Percentiles rank a stretch among this genome's conserved stretches.
These are phyloP conservation scores for Arrhamphus sclerolepis DNA, from an alignment of 2,797 vertebrate genomes.

Conservation along the genomic window DNA sequence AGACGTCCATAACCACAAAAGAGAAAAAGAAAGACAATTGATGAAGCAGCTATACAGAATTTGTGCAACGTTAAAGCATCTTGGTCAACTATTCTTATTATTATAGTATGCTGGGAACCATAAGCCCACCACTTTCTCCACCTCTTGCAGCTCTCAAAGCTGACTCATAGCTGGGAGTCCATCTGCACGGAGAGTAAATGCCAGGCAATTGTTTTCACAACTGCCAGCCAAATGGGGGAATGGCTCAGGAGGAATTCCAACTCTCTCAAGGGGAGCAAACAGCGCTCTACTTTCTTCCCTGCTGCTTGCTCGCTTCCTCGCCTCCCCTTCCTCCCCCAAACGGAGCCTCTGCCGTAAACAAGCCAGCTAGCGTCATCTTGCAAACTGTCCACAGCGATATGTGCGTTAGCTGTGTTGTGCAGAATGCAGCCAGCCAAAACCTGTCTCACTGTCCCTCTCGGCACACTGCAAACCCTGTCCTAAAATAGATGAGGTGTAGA, in stretches of 20 bases:
- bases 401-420: conserved; percentile 34
- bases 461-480: conserved; percentile 66
- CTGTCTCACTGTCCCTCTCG: conserved; percentile 51
- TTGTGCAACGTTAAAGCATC: conserved; percentile 38
- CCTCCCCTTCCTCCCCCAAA: conserved; percentile 46
- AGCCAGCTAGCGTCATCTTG: conserved; percentile 66
- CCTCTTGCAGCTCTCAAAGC: conserved; percentile 75
- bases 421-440: conserved; percentile 51
- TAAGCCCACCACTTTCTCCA: conserved; percentile 69
- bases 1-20: too few species aligned
- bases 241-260: conserved; percentile 80
- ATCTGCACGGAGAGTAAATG: conserved; percentile 78
- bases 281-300: conserved; percentile 56
- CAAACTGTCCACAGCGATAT: conserved; percentile 50
- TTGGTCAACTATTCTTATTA: conserved; percentile 50
- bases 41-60: conserved; percentile 32
- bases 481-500: conserved; percentile 73
- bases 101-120: conserved; percentile 58
- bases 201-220: conserved; percentile 86
- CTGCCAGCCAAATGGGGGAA: conserved; percentile 85
- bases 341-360: conserved; percentile 71
- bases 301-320: conserved; percentile 45
- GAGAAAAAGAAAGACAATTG: conserved; percentile 5
- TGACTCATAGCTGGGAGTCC: conserved; percentile 79
- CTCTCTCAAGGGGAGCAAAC: conserved; percentile 79